Evolutionary conservation across 2,888 invertebrate genomes (phyloP).

Genomic region (Drosophila testacea): DNA sequence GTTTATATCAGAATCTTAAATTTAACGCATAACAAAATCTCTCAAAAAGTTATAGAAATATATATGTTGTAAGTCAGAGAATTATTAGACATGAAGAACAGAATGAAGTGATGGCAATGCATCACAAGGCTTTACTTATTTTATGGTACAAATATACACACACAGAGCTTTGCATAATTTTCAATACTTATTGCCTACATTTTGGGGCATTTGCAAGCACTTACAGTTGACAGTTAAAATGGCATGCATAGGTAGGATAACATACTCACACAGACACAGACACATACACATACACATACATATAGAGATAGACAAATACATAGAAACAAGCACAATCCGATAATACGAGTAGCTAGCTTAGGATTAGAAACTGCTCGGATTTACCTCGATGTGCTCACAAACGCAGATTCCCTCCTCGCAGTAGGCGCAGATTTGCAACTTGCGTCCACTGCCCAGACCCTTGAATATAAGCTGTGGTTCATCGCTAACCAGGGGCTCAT

Average conservation of each 20-base stretch:
- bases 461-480: constrained; percentile 84
- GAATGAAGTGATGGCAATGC: too few species aligned
- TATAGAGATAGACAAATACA: not conserved
- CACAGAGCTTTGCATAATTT: not conserved
- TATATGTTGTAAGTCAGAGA: too few species aligned
- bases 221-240: constrained; percentile 23
- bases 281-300: constrained; percentile 20
- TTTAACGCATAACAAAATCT: too few species aligned
- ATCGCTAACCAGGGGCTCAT: constrained; percentile 82
- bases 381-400: constrained; percentile 86
- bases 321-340: constrained; percentile 6
- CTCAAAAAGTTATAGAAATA: too few species aligned
- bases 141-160: not conserved
- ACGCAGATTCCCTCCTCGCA: constrained; percentile 85
- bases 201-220: constrained; percentile 3
- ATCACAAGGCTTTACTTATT: too few species aligned
- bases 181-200: constrained; percentile 1
- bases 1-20: too few species aligned
- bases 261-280: constrained; percentile 26
- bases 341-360: constrained; percentile 1
- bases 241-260: constrained; percentile 51
- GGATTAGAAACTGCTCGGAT: constrained; percentile 21
- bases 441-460: constrained; percentile 82
- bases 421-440: constrained; percentile 84
- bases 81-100: too few species aligned